These are phyloP conservation scores for Homalodisca vitripennis DNA, from an alignment of 1,140 invertebrate species.

Conservation along the genomic window DNA sequence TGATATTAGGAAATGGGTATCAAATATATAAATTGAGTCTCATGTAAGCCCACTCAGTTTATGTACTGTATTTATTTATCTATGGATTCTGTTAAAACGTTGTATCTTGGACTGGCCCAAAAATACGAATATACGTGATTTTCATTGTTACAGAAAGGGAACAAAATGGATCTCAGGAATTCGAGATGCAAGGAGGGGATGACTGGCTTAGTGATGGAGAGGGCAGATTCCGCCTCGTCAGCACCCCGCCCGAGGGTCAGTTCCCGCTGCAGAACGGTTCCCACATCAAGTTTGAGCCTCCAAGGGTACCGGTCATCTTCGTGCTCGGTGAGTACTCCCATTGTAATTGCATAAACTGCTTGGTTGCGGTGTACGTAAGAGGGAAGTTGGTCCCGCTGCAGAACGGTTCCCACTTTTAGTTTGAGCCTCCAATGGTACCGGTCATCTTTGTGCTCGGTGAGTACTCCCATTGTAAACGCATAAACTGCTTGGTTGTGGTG, in stretches of 20 bases:
- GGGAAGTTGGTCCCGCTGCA: constrained; percentile 72
- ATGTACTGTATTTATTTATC: too few species aligned
- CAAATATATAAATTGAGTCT: too few species aligned
- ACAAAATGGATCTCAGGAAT: constrained; percentile 64
- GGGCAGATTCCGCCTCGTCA: constrained; percentile 52
- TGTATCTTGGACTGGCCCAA: too few species aligned
- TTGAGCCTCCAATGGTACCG: constrained; percentile 77
- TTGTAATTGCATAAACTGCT: not conserved
- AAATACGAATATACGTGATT: too few species aligned
- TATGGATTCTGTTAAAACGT: too few species aligned
- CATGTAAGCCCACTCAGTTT: too few species aligned
- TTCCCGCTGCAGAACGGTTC: constrained; percentile 73
- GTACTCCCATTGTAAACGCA: constrained; percentile 35
- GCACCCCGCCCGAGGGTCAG: constrained; percentile 60
- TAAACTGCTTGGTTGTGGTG: not conserved
- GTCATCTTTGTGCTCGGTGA: constrained; percentile 85
- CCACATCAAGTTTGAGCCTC: constrained; percentile 77
- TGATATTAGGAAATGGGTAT: too few species aligned
- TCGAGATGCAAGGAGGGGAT: constrained; percentile 57
- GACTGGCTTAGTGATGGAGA: constrained; percentile 45
- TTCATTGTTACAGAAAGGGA: constrained; percentile 63
- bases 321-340: constrained; percentile 64
- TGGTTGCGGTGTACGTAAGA: too few species aligned
- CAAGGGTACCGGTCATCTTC: constrained; percentile 83
- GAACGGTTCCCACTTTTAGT: constrained; percentile 74